Evolutionary conservation across 2,888 invertebrate species (phyloP).

Genomic region (Gortyna flavago): DNA sequence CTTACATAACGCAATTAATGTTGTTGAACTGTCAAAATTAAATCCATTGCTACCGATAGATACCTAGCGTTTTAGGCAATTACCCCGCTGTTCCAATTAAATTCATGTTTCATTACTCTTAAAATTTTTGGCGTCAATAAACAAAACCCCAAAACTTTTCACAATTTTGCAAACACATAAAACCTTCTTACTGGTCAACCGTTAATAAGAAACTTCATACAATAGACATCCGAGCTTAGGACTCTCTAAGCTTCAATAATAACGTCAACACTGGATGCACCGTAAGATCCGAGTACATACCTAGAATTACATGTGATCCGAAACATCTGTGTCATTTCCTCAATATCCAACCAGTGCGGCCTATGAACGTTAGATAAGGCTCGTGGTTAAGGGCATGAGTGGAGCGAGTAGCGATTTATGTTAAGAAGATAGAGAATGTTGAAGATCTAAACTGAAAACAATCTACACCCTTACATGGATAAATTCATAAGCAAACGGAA

Average conservation of each 20-base stretch:
- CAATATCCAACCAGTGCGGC: constrained; percentile 86
- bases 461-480: background rate
- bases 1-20: too few species aligned
- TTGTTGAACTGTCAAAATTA: too few species aligned
- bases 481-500: background rate
- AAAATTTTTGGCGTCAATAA: background rate
- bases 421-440: background rate
- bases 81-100: background rate
- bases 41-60: too few species aligned
- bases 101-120: background rate
- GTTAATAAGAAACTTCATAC: constrained; percentile 8
- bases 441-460: background rate
- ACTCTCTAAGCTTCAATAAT: constrained; percentile 34
- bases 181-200: background rate
- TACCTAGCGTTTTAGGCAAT: too few species aligned
- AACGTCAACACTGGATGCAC: constrained; percentile 51
- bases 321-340: constrained; percentile 89
- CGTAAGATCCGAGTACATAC: constrained; percentile 66
- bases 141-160: background rate
- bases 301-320: constrained; percentile 83
- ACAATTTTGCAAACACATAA: background rate
- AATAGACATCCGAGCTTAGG: constrained; percentile 27
- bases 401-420: constrained; percentile 56
- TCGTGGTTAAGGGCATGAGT: constrained; percentile 21
- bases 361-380: constrained; percentile 78